Base-by-base conservation (phyloP, 2,113 vertebrate species). In the Zonotrichia leucophrys region DNA sequence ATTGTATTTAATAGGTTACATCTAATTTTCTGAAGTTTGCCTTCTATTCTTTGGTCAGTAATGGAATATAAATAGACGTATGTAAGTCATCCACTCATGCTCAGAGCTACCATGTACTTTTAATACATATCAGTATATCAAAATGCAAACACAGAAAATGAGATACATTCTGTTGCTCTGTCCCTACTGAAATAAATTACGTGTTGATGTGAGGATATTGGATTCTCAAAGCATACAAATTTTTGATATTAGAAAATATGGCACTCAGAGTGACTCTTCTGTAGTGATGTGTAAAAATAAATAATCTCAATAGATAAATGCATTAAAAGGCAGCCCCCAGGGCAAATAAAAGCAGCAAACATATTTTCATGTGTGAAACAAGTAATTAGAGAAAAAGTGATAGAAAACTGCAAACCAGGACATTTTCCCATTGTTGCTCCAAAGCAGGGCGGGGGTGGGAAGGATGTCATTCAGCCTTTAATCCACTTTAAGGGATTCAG, bases 321-420 rank as follows among this genome's bases (percentile, higher is more conserved):
- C 66, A 95, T 87, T 82, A 95, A 94, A 93, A 95, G 56, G 53
- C 68, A 96, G n/a, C 73, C 79, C 89, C 27, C n/a, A 72, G 79
- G 83, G 83, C 88, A 93, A 83, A 94, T 75, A 88, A 96, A 92
- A 89, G 19, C 74, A 93, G 39, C 42, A 89, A 95, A 89, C 46
- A 72, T 89, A 89, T 92, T 94, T 96, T 95, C 72, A 92, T 93
- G 83, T 83, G 87, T 95, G 78, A 95, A 96, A 83, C 46, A 91
- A 87, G 74, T 93, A 95, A 95, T 95, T 96, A 96, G 89, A 86
- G 81, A 56, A 91, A 90, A 82, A 92, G 68, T 83, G 83, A 84
- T 63, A 88, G 46, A 79, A 95, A 95, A 96, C 75, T 93, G 67
- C 74, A 91, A 95, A 87, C 20, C 30, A 88, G 78, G 89, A 59